Conservation (phyloP, 2,888 invertebrate species). For the Oligia fasciuncula region DNA sequence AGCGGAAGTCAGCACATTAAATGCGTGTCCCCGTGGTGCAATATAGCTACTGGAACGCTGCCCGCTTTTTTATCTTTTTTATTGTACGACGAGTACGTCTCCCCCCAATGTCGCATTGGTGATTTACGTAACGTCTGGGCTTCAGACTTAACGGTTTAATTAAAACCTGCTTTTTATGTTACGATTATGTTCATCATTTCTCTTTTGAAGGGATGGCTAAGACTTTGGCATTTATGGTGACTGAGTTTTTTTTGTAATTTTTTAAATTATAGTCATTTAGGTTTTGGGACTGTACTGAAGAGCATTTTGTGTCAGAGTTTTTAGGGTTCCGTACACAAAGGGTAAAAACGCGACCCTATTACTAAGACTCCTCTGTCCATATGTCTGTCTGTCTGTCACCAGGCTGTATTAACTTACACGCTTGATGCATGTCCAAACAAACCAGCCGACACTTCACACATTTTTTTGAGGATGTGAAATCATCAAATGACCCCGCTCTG, state of each 20-base stretch:
- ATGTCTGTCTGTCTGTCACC: too few species aligned
- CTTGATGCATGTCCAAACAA: neutral
- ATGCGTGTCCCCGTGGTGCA: conserved; percentile 49
- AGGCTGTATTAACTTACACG: neutral
- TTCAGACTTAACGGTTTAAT: conserved; percentile 39
- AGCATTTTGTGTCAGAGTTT: neutral
- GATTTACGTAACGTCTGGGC: conserved; percentile 59
- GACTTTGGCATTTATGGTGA: neutral
- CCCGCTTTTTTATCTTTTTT: conserved; percentile 47
- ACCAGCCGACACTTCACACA: conserved; percentile 47
- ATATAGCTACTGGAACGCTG: conserved; percentile 58
- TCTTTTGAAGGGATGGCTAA: neutral
- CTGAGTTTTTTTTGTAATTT: neutral
- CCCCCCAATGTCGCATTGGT: conserved; percentile 44
- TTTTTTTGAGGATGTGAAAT: too few species aligned
- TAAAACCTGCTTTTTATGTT: conserved; percentile 28
- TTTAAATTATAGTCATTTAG: neutral
- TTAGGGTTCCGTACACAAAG: too few species aligned
- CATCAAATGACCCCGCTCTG: too few species aligned
- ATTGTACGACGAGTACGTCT: conserved; percentile 25
- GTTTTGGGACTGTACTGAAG: neutral
- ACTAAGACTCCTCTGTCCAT: too few species aligned
- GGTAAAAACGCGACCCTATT: too few species aligned
- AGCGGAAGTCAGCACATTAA: conserved; percentile 44
- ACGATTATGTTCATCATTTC: conserved; percentile 2